Base-by-base conservation (phyloP, 2,113 vertebrate species). In the Arothron firmamentum region DNA sequence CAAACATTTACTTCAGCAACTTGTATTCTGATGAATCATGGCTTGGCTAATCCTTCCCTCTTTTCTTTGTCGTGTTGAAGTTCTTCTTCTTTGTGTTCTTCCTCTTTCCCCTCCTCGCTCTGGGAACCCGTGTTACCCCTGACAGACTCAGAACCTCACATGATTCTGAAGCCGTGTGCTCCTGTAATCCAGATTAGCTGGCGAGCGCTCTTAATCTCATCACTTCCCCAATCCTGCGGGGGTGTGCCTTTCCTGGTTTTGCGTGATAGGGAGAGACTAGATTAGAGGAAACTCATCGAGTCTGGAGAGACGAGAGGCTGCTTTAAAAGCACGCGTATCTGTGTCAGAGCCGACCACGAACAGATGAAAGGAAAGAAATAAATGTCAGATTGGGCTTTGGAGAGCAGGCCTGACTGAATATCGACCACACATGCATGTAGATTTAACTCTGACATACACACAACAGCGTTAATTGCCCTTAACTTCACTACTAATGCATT, bases 121-220 rank as follows among this genome's bases (percentile, higher is more conserved):
- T n/a, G 19, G 41, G 34, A 19, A 53, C 56, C 42, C 51, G 5
- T 16, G 28, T 63, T 65, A 52, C 59, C 52, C 67, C 64, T 72
- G 76, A 67, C 64, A 69, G 72, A 25, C 77, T 81, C 67, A 78
- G 72, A 80, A 77, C 82, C 77, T 72, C 78, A 78, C 67, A 56
- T 79, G 77, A 61, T 70, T 87, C 81, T 72, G 82, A 82, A 82
- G 86, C 85, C 43, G 67, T 42, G 45, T 86, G 86, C 85, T 77
- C 70, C 87, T 85, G 83, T 90, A 90, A 92, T 85, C 85, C 90
- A 90, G 89, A 92, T 91, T 90, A 91, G 84, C 88, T 52, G 70
- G 82, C 78, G 85, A 87, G 84, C 72, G 75, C 80, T 83, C 82
- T 88, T 91, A 91, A 90, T 91, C 90, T 82, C 79, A 89, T 88